phyloP scores from a whole-genome alignment of 2,888 invertebrate genomes.

The Athripsodes cinereus region DNA sequence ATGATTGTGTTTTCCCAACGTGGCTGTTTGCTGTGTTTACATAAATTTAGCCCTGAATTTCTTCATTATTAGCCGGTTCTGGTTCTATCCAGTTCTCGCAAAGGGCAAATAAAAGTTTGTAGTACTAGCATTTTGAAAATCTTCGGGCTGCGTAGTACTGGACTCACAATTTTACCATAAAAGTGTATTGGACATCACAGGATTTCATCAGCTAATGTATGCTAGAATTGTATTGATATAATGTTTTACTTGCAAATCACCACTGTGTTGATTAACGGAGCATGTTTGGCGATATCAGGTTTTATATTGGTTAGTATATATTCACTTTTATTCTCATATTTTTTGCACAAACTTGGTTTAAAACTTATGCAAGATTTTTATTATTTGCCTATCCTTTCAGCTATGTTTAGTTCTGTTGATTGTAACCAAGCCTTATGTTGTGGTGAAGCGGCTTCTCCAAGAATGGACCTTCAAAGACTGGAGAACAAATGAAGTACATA shows the following conservation, averaged over 20 bases:
- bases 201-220: too few species aligned
- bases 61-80: too few species aligned
- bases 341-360: background rate
- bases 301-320: constrained; percentile 17
- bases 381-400: constrained; percentile 40
- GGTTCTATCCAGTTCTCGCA: too few species aligned
- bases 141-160: too few species aligned
- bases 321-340: background rate
- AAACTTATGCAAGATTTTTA: background rate
- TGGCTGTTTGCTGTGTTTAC: too few species aligned
- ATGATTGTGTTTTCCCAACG: too few species aligned
- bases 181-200: too few species aligned
- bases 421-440: constrained; percentile 61
- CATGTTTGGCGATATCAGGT: constrained; percentile 18
- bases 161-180: too few species aligned
- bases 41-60: too few species aligned
- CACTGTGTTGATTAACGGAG: constrained; percentile 21
- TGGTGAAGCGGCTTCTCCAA: constrained; percentile 59
- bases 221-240: constrained; percentile 6
- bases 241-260: constrained; percentile 24
- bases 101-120: too few species aligned
- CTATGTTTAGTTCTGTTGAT: constrained; percentile 54
- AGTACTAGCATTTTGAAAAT: too few species aligned
- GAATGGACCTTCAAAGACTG: constrained; percentile 73
- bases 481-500: constrained; percentile 41